These are phyloP conservation scores for Papilio machaon DNA, from an alignment of 1,140 invertebrate species.

Conservation along the genomic window DNA sequence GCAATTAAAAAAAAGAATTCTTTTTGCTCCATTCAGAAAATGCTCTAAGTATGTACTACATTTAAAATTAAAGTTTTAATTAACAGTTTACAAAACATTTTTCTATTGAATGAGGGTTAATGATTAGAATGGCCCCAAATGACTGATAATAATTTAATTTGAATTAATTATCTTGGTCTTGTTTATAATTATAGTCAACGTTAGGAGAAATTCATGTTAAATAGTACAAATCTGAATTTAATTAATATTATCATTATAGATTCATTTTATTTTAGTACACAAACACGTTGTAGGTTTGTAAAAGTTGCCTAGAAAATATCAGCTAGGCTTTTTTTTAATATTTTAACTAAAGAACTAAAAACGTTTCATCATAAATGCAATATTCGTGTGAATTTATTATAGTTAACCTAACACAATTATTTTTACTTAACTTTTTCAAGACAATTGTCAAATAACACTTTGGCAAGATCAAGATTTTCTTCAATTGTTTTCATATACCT, in stretches of 20 bases:
- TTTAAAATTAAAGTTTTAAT: constrained; percentile 8
- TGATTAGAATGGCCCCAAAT: neutral
- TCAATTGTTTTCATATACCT: constrained; percentile 10
- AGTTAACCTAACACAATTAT: neutral
- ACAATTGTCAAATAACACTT: neutral
- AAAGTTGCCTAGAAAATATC: neutral
- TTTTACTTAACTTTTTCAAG: constrained; percentile 8
- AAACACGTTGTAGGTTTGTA: neutral
- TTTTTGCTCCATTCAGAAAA: neutral
- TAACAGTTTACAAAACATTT: constrained; percentile 2
- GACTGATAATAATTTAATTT: constrained; percentile 2
- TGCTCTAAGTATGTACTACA: constrained; percentile 2
- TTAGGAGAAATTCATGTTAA: neutral
- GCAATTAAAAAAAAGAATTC: neutral
- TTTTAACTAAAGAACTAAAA: too few species aligned
- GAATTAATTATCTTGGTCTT: neutral
- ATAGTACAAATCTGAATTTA: neutral
- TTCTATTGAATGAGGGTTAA: constrained; percentile 13
- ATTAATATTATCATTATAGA: neutral
- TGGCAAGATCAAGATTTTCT: constrained; percentile 23
- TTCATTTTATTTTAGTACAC: neutral
- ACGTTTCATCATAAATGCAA: neutral
- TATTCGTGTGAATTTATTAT: neutral
- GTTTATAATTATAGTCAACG: neutral
- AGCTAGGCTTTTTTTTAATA: neutral